Evolutionary conservation across 2,888 invertebrate species (phyloP).

Genomic region (Stenichneumon culpator): DNA sequence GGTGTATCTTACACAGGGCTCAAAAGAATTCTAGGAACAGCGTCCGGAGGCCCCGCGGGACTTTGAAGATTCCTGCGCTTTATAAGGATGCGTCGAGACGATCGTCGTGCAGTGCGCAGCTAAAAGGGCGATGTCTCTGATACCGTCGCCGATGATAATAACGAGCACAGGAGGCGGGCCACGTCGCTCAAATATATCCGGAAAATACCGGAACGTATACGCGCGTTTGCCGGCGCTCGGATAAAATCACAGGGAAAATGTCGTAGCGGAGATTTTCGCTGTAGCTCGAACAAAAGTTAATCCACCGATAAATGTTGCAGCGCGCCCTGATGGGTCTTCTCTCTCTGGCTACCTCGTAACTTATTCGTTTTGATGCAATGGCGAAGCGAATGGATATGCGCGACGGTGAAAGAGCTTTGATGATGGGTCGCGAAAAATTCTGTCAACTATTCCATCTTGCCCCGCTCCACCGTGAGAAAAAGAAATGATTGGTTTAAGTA

Average conservation of each 20-base stretch:
- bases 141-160: constrained; percentile 11
- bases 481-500: no score
- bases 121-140: constrained; percentile 8
- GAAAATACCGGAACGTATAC: neutral
- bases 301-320: constrained; percentile 3
- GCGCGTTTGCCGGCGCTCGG: neutral
- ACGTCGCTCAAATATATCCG: neutral
- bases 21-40: constrained; percentile 25
- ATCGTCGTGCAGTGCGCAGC: neutral
- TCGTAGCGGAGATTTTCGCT: neutral
- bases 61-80: constrained; percentile 10
- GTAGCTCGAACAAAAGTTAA: neutral
- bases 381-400: neutral
- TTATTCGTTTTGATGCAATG: neutral
- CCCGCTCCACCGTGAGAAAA: neutral
- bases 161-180: neutral
- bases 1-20: constrained; percentile 5
- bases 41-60: constrained; percentile 14
- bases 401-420: neutral
- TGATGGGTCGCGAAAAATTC: neutral
- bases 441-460: neutral
- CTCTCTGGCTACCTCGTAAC: neutral
- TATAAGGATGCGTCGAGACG: constrained; percentile 11
- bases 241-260: neutral
- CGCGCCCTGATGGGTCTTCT: neutral